phyloP scores from a whole-genome alignment of 1,140 invertebrate genomes.

The Ips typographus region DNA sequence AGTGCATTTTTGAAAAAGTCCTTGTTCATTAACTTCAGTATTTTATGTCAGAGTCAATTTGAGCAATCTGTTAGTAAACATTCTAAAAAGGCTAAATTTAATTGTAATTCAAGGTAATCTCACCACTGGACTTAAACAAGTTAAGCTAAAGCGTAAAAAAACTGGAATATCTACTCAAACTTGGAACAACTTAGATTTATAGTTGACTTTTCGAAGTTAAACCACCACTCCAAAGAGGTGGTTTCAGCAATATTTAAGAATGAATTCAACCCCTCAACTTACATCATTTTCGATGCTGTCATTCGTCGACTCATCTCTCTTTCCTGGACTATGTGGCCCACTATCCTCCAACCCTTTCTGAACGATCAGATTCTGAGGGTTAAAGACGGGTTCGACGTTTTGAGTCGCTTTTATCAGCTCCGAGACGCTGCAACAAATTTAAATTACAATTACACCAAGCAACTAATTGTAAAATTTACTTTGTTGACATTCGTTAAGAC shows the following conservation, averaged over 20 bases:
- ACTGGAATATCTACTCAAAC: no score
- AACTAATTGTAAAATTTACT: no score
- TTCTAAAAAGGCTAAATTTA: not conserved
- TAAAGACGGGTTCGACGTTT: conserved; percentile 3
- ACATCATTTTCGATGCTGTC: conserved; percentile 7
- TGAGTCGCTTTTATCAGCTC: conserved; percentile 12
- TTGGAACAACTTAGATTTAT: no score
- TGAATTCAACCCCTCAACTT: not conserved
- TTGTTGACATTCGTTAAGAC: no score
- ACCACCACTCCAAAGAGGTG: no score
- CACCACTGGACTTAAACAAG: not conserved
- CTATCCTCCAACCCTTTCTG: not conserved
- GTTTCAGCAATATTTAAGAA: not conserved
- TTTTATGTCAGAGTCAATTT: no score
- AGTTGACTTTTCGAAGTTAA: no score
- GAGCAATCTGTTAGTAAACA: no score
- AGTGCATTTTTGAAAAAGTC: no score
- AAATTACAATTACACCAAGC: no score
- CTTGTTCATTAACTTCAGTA: no score
- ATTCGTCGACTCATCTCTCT: conserved; percentile 15
- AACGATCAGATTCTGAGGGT: not conserved
- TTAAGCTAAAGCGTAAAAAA: no score
- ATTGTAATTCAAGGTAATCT: not conserved
- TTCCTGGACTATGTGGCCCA: conserved; percentile 18
- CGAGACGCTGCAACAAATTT: conserved; percentile 14